These are phyloP conservation scores for Phaedon cochleariae DNA, from an alignment of 2,888 invertebrate genomes.

Conservation along the genomic window DNA sequence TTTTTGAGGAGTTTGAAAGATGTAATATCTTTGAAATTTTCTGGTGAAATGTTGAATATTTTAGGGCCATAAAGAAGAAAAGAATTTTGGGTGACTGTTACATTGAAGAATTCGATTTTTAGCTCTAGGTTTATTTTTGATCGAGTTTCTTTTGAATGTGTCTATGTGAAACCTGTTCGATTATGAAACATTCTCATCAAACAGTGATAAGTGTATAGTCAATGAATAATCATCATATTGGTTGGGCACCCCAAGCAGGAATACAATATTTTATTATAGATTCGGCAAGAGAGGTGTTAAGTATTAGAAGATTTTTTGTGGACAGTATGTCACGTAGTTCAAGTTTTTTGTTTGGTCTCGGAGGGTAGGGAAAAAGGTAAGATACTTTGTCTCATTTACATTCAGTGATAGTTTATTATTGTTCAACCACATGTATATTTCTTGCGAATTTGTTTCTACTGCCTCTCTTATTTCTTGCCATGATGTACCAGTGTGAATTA, in stretches of 20 bases:
- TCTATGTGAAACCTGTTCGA: neutral
- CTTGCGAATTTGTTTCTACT: too few species aligned
- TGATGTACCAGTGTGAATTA: too few species aligned
- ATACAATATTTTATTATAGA: slow-evolving; percentile 1
- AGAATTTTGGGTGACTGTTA: neutral
- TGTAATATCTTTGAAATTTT: too few species aligned
- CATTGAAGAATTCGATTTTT: neutral
- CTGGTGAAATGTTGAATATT: neutral
- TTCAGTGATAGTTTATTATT: too few species aligned
- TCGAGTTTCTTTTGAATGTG: neutral
- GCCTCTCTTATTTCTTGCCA: too few species aligned
- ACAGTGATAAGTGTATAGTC: neutral
- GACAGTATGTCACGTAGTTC: too few species aligned
- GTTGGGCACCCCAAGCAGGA: neutral
- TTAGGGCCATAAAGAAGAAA: neutral
- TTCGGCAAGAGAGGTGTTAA: neutral
- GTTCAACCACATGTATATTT: too few species aligned
- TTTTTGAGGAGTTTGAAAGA: too few species aligned
- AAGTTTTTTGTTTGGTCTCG: neutral
- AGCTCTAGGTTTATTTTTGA: neutral
- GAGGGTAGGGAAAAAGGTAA: neutral
- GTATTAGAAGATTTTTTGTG: neutral
- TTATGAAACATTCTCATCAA: neutral
- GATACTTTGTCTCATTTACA: neutral
- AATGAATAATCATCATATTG: neutral